Percentiles rank a stretch among this genome's conserved stretches.
These are phyloP conservation scores for Chiloscyllium plagiosum DNA, from an alignment of 2,113 vertebrate genomes.

Conservation along the genomic window DNA sequence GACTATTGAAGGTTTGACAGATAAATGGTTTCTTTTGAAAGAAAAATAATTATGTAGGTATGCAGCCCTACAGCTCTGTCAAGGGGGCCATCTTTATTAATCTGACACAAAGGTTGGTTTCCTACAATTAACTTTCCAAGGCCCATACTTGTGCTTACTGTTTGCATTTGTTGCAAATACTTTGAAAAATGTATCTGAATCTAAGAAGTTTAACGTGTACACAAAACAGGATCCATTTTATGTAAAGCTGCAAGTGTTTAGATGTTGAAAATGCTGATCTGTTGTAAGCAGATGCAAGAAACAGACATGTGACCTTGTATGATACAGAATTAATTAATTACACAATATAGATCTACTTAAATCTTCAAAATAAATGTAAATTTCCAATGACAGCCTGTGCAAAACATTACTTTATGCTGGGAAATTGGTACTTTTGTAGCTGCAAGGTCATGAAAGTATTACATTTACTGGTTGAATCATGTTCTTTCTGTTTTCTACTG, in stretches of 20 bases:
- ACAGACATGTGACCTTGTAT: background rate
- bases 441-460: background rate
- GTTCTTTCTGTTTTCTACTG: background rate
- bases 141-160: background rate
- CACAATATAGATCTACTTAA: background rate
- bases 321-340: background rate
- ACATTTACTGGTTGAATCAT: background rate
- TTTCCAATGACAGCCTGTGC: background rate
- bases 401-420: background rate
- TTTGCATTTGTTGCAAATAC: background rate
- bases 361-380: background rate
- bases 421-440: background rate
- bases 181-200: background rate
- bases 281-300: background rate
- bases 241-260: background rate
- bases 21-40: slow-evolving; percentile 12
- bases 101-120: background rate
- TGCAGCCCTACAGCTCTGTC: slow-evolving; percentile 3
- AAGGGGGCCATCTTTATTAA: background rate
- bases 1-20: slow-evolving; percentile 17
- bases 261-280: background rate
- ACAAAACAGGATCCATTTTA: background rate
- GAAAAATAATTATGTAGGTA: slow-evolving; percentile 24
- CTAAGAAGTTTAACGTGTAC: background rate
- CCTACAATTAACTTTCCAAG: background rate